Evolutionary conservation across 2,888 invertebrate species (phyloP).

Genomic region (Ochropleura leucogaster): DNA sequence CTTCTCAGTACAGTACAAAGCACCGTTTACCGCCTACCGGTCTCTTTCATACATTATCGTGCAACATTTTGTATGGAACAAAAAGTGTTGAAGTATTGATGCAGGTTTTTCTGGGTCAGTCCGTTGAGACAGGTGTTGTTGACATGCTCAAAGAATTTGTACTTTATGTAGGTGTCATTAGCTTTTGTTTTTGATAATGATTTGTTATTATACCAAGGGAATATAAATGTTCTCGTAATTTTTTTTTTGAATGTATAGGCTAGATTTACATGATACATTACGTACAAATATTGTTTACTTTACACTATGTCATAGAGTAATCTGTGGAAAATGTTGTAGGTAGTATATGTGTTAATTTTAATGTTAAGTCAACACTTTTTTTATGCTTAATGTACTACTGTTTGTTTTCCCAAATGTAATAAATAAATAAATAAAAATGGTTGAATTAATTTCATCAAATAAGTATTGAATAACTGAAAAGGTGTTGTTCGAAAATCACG

Average conservation of each 20-base stretch:
- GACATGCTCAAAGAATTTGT: not conserved
- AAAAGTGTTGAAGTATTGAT: slow-evolving; percentile 20
- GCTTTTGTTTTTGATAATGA: not conserved
- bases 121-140: slow-evolving; percentile 34
- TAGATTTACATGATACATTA: no score
- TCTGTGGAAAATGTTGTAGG: no score
- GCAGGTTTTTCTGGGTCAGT: slow-evolving; percentile 51
- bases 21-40: slow-evolving; percentile 22
- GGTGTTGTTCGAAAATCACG: no score
- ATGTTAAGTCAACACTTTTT: no score
- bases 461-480: no score
- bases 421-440: no score
- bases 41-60: slow-evolving; percentile 22
- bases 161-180: not conserved
- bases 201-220: not conserved
- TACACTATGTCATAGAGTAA: no score
- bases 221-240: not conserved
- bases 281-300: no score
- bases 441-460: not conserved
- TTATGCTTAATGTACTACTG: no score
- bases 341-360: no score
- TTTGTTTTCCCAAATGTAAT: no score
- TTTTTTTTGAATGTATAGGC: no score
- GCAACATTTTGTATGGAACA: slow-evolving; percentile 29
- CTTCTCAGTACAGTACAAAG: slow-evolving; percentile 28